phyloP scores from a whole-genome alignment of 2,888 invertebrate genomes.

The Leucozona laternaria region DNA sequence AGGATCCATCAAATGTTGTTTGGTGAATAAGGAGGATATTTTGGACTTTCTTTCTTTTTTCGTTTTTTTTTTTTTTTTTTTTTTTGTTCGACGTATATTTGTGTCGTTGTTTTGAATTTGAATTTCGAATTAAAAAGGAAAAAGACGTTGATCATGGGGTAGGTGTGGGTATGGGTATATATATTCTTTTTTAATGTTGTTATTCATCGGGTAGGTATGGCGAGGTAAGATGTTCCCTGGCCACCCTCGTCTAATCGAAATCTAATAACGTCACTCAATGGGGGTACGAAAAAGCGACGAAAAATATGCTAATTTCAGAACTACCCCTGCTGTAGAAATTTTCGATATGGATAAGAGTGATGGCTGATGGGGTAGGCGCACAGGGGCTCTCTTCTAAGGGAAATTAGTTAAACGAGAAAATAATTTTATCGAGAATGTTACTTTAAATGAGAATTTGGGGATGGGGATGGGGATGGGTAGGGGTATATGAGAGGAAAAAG shows the following conservation, averaged over 20 bases:
- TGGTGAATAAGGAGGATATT: constrained; percentile 68
- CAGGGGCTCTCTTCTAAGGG: neutral
- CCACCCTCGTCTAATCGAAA: constrained; percentile 70
- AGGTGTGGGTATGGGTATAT: neutral
- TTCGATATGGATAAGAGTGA: neutral
- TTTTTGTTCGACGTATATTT: neutral
- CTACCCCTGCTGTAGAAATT: constrained; percentile 44
- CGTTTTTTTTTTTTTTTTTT: neutral
- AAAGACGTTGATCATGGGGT: constrained; percentile 36
- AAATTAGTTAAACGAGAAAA: constrained; percentile 72
- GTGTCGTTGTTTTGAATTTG: constrained; percentile 54
- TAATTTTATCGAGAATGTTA: constrained; percentile 54
- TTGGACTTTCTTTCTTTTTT: constrained; percentile 1
- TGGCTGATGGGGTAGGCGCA: neutral
- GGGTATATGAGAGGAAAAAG: too few species aligned
- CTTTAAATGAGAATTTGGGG: neutral
- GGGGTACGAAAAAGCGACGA: constrained; percentile 57
- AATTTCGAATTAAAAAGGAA: constrained; percentile 54
- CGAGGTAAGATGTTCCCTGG: neutral
- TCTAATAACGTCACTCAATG: constrained; percentile 72
- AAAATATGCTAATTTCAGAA: constrained; percentile 67
- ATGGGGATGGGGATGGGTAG: too few species aligned
- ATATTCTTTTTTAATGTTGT: constrained; percentile 39
- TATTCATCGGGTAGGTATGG: neutral
- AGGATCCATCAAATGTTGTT: constrained; percentile 73